Percentiles rank a stretch among this genome's conserved stretches.
phyloP scores from a whole-genome alignment of 2,797 vertebrate genomes.

The Cossypha polioptera region DNA sequence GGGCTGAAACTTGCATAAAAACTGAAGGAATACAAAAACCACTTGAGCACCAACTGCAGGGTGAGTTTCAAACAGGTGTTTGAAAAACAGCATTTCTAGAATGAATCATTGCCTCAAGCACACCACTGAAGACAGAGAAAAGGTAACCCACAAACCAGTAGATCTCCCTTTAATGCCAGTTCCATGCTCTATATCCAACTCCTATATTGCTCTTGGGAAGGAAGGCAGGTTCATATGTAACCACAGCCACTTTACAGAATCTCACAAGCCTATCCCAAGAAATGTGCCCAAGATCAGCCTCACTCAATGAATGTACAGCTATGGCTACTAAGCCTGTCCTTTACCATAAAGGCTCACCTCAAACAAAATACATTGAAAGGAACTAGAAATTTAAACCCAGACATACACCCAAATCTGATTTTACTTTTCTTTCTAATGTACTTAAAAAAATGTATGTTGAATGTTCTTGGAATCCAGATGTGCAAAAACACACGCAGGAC shows the following conservation, averaged over 20 bases:
- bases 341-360: not conserved
- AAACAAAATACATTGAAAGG: not conserved
- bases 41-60: not conserved
- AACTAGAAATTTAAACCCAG: not conserved
- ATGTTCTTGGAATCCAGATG: not conserved
- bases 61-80: not conserved
- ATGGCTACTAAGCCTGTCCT: not conserved
- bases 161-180: not conserved
- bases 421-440: not conserved
- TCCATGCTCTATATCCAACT: not conserved
- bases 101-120: not conserved
- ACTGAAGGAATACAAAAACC: not conserved
- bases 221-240: not conserved
- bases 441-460: not conserved
- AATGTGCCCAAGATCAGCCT: not conserved
- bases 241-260: not conserved
- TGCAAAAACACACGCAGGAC: not conserved
- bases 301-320: not conserved
- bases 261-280: not conserved
- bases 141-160: not conserved
- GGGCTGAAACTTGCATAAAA: not conserved
- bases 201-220: not conserved
- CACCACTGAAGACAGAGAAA: not conserved
- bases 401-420: not conserved
- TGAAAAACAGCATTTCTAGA: not conserved